These are phyloP conservation scores for Vanacampus margaritifer DNA, from an alignment of 2,113 vertebrate genomes.

Conservation along the genomic window DNA sequence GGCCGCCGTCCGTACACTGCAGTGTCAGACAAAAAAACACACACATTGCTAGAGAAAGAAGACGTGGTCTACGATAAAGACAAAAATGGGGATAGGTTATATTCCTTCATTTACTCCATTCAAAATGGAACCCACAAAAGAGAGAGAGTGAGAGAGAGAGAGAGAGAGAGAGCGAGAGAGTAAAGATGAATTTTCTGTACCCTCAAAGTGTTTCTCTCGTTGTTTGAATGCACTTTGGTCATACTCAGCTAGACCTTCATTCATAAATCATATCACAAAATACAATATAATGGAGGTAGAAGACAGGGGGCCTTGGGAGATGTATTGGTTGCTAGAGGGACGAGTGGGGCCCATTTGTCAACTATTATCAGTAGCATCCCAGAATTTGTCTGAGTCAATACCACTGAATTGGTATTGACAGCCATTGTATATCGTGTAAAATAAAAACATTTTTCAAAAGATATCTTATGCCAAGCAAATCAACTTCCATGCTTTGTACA, in stretches of 20 bases:
- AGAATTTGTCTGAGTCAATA: constrained; percentile 61
- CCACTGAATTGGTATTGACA: constrained; percentile 40
- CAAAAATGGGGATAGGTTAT: too few species aligned
- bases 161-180: too few species aligned
- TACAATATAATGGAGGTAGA: constrained; percentile 53
- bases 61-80: too few species aligned
- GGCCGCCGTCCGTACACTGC: too few species aligned
- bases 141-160: too few species aligned
- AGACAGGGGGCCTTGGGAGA: constrained; percentile 36
- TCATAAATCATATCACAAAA: constrained; percentile 55
- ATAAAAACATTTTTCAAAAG: not conserved
- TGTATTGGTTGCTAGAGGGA: constrained; percentile 48
- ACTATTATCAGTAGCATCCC: constrained; percentile 46
- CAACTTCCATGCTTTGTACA: constrained; percentile 25
- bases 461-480: not conserved
- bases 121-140: too few species aligned
- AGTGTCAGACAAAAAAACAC: too few species aligned
- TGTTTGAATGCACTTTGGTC: constrained; percentile 26
- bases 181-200: not conserved
- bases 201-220: not conserved
- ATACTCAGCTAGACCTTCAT: constrained; percentile 33
- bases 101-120: too few species aligned
- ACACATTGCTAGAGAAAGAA: too few species aligned
- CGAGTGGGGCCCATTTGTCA: constrained; percentile 56
- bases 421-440: constrained; percentile 37